Evolutionary conservation across 2,113 vertebrate genomes (phyloP).

Genomic region (Gymnobelideus leadbeateri): DNA sequence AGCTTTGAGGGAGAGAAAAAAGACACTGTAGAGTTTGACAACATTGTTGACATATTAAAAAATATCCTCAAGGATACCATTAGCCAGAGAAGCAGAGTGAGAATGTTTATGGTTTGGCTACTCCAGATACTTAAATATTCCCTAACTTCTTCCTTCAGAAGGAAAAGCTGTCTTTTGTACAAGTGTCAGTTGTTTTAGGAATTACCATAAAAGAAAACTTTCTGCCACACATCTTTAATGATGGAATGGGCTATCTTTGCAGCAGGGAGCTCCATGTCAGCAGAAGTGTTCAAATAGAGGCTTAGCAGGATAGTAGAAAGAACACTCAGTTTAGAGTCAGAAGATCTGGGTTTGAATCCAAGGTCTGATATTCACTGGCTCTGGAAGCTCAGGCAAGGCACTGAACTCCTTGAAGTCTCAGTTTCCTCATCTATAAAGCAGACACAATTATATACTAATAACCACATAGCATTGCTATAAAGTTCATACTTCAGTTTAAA

Average conservation of each 20-base stretch:
- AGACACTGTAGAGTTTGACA: not conserved
- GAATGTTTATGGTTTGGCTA: slow-evolving; percentile 16
- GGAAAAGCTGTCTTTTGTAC: not conserved
- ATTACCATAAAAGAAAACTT: not conserved
- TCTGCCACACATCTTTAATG: not conserved
- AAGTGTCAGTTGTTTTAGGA: slow-evolving; percentile 10
- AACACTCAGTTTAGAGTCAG: not conserved
- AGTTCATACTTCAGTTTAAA: no score
- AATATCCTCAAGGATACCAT: not conserved
- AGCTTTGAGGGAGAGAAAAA: not conserved
- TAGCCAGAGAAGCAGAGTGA: slow-evolving; percentile 12
- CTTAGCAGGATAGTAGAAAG: not conserved
- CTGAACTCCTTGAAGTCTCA: no score
- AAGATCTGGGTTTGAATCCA: no score
- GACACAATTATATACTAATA: no score
- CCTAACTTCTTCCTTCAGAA: slow-evolving; percentile 2
- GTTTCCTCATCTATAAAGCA: no score
- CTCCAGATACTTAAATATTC: slow-evolving; percentile 42
- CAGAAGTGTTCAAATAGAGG: not conserved
- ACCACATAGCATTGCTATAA: no score
- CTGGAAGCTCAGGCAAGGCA: no score
- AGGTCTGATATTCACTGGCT: no score
- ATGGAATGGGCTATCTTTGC: not conserved
- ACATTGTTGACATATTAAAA: not conserved
- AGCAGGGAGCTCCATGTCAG: not conserved